phyloP scores from a whole-genome alignment of 92 coral and sea anemone genomes.

The Palythoa grandis region DNA sequence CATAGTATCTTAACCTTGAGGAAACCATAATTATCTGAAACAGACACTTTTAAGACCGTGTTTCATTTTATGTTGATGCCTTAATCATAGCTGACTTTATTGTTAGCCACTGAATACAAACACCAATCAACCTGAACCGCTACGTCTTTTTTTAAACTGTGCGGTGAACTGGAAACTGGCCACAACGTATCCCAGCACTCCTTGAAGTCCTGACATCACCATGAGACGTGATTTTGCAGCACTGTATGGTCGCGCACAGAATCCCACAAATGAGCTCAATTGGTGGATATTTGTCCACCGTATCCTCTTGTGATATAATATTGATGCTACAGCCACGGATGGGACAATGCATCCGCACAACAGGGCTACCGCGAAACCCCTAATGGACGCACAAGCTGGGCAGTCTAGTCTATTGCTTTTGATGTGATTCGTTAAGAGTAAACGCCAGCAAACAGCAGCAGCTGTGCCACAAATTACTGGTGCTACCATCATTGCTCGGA shows the following conservation, averaged over 20 bases:
- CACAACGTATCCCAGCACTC: conserved; percentile 67
- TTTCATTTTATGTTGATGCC: too few relatives aligned
- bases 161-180: conserved; percentile 74
- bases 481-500: conserved; percentile 48
- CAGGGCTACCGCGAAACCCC: conserved; percentile 65
- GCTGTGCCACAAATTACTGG: conserved; percentile 69
- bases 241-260: conserved; percentile 65
- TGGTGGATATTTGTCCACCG: conserved; percentile 25
- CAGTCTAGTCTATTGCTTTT: conserved; percentile 58
- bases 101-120: neutral
- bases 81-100: neutral
- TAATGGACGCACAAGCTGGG: conserved; percentile 71
- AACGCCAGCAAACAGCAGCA: conserved; percentile 64
- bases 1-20: too few relatives aligned
- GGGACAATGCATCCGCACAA: conserved; percentile 74
- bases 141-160: conserved; percentile 41
- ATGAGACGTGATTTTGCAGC: conserved; percentile 58
- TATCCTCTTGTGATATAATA: conserved; percentile 54
- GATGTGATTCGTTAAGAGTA: conserved; percentile 60
- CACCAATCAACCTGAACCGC: neutral
- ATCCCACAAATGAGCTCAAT: conserved; percentile 49
- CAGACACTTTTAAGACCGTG: too few relatives aligned
- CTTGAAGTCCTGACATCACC: conserved; percentile 69
- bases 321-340: conserved; percentile 56
- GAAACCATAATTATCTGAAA: too few relatives aligned